Base-by-base conservation (phyloP, 2,888 invertebrate species). In the Ochropacha duplaris region DNA sequence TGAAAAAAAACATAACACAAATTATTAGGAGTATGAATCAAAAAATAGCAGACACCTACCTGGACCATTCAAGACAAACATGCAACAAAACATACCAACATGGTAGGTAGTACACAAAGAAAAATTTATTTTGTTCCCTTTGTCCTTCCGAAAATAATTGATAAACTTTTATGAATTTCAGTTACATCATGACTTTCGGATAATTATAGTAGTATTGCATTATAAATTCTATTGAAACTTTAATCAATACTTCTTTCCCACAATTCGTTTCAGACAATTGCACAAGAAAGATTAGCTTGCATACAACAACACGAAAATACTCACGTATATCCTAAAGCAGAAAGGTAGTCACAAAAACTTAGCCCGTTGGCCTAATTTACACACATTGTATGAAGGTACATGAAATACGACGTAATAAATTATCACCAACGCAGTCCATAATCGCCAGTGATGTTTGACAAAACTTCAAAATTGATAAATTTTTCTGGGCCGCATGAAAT, bases 371-470 rank as follows among this genome's bases (percentile, higher is more conserved):
- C 80, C 75, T 79, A 79, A 78, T 79, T 81, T 78, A 77, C 72
- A 81, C 78, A 81, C 79, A 80, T 73, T 65, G 55, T 64, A 44
- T 65, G 75, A 73, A 79, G 72, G 81, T 72, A 76, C 73, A 76
- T 76, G 72, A 81, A 85, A 78, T 88, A 75, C 75, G 87, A 86
- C 89, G 89, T 83, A 88, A 80, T 86, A 83, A 82, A 84, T 31
- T 31, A 31, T 78, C 76, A 78, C 80, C 76, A 81, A 83, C 79
- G 81, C 75, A 83, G 79, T 75, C 76, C 83, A 81, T 83, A 77
- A 84, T 64, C 82, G 80, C 73, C 69, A 78, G 71, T 82, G 79
- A 78, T 83, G 84, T 83, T 83, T 82, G 84, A 86, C 87, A 79
- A 85, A 85, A 82, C 79, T 81, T 81, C 71, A 78, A 85, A 19